Percentiles rank a stretch among this genome's conserved stretches.
These are phyloP conservation scores for Panthera leo DNA, from an alignment of 2,113 vertebrate species.

Conservation along the genomic window DNA sequence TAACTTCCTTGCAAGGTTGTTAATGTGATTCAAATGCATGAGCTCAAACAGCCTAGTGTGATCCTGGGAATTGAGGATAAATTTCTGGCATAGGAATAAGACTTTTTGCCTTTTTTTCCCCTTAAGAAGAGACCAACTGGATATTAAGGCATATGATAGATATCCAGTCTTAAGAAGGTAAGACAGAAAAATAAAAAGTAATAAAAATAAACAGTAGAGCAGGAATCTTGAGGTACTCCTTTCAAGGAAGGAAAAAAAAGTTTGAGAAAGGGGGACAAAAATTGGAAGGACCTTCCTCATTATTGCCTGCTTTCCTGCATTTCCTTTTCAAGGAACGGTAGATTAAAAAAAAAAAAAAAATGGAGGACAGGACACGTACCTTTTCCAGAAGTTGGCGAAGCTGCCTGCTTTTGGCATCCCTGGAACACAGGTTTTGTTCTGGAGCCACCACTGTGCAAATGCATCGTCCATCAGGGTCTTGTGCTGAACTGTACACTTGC, in stretches of 20 bases:
- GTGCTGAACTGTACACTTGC: constrained; percentile 99
- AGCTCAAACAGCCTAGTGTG: neutral
- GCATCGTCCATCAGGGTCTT: constrained; percentile 97
- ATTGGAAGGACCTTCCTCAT: neutral
- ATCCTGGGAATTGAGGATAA: neutral
- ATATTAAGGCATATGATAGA: neutral
- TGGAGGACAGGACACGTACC: constrained; percentile 81
- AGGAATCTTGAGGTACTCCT: neutral
- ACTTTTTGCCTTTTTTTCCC: neutral
- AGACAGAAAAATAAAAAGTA: neutral
- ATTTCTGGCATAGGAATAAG: neutral
- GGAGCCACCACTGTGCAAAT: constrained; percentile 99
- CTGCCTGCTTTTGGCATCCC: constrained; percentile 97
- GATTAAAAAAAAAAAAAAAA: neutral
- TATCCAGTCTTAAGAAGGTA: neutral
- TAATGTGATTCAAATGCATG: constrained; percentile 22
- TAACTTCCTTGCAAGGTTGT: constrained; percentile 51
- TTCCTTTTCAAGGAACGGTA: neutral
- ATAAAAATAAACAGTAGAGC: neutral
- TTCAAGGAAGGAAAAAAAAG: neutral
- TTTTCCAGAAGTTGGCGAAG: constrained; percentile 98
- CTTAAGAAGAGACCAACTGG: neutral
- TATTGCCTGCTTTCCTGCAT: no score
- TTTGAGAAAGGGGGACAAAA: neutral
- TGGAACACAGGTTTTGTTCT: constrained; percentile 96